Percentiles rank a stretch among this genome's conserved stretches.
Conservation (phyloP, 2,888 invertebrate species). For the Pachliopta kotzebuea region DNA sequence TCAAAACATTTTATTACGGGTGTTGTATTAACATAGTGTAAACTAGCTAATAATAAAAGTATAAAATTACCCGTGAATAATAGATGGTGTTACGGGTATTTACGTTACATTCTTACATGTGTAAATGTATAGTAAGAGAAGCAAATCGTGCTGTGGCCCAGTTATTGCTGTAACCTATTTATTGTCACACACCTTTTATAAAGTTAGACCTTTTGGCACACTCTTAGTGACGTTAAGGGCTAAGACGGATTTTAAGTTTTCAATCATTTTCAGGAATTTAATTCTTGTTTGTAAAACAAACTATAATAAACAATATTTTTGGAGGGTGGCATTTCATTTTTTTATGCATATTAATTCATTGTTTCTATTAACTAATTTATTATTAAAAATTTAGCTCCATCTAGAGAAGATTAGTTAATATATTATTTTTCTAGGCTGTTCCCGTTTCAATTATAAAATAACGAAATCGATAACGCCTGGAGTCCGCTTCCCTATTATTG, state of each 20-base stretch:
- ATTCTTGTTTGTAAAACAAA: too few relatives aligned
- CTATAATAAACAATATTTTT: too few relatives aligned
- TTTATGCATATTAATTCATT: too few relatives aligned
- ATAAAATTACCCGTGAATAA: neutral
- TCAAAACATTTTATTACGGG: neutral
- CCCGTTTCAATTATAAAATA: conserved; percentile 76
- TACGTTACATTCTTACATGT: too few relatives aligned
- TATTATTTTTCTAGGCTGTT: conserved; percentile 73
- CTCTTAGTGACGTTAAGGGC: too few relatives aligned
- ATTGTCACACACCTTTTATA: neutral
- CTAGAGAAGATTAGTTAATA: neutral
- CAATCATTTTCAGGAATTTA: too few relatives aligned
- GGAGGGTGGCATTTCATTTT: too few relatives aligned
- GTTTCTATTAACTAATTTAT: too few relatives aligned
- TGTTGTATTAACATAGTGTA: neutral
- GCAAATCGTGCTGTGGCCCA: neutral
- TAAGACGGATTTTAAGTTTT: too few relatives aligned
- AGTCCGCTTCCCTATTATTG: conserved; percentile 56
- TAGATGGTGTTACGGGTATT: neutral
- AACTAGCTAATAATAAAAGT: neutral
- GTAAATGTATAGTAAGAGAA: neutral
- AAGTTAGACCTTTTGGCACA: too few relatives aligned
- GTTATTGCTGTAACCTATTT: neutral
- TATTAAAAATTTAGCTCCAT: too few relatives aligned
- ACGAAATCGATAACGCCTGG: conserved; percentile 55